phyloP scores from a whole-genome alignment of 1,140 invertebrate species.

The Pogonus chalceus region DNA sequence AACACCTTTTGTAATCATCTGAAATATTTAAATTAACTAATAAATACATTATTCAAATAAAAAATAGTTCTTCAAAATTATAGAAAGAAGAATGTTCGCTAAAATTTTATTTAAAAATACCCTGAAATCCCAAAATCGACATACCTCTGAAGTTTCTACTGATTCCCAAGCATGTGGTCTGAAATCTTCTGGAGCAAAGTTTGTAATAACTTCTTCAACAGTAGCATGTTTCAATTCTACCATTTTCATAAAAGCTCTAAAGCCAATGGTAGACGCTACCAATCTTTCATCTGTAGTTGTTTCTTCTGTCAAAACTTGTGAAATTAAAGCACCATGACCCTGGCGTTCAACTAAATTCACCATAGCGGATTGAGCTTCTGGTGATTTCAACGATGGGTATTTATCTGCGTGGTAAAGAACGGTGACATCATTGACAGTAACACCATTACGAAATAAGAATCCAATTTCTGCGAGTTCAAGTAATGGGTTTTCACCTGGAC shows the following conservation, averaged over 20 bases:
- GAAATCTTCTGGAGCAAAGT: slow-evolving; percentile 73
- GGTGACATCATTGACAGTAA: slow-evolving; percentile 65
- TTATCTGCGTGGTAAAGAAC: slow-evolving; percentile 64
- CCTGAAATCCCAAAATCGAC: too few species aligned
- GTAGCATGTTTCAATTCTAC: slow-evolving; percentile 66
- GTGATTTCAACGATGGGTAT: slow-evolving; percentile 64
- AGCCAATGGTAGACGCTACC: slow-evolving; percentile 65
- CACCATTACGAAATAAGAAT: slow-evolving; percentile 60
- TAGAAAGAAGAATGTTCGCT: too few species aligned
- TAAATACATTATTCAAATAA: too few species aligned
- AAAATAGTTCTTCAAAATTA: too few species aligned
- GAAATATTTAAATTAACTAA: too few species aligned
- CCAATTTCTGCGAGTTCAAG: slow-evolving; percentile 72
- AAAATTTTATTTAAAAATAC: too few species aligned
- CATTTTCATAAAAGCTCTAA: slow-evolving; percentile 75
- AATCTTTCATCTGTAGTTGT: slow-evolving; percentile 61
- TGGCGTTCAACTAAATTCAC: slow-evolving; percentile 72
- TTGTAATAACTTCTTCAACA: slow-evolving; percentile 71
- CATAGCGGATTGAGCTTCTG: slow-evolving; percentile 68
- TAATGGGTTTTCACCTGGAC: slow-evolving; percentile 63
- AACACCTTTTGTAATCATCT: slow-evolving; percentile 4
- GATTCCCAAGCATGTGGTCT: slow-evolving; percentile 65
- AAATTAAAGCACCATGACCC: slow-evolving; percentile 66
- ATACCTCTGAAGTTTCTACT: slow-evolving; percentile 54
- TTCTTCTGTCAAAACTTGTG: slow-evolving; percentile 69